phyloP scores from a whole-genome alignment of 2,888 invertebrate species.

The Drosophila koepferae region DNA sequence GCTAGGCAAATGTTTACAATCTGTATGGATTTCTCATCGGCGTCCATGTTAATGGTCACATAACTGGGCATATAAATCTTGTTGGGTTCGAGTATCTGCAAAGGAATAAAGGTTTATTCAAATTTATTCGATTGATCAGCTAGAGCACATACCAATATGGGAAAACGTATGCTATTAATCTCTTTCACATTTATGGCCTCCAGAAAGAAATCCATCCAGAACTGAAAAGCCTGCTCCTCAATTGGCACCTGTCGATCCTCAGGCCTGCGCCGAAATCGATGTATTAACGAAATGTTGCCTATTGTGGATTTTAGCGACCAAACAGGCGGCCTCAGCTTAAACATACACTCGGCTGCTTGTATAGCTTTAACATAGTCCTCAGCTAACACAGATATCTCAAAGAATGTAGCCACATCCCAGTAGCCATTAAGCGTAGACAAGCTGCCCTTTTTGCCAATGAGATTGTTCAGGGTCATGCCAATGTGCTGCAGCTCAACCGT shows the following conservation, averaged over 20 bases:
- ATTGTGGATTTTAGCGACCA: conserved; percentile 99
- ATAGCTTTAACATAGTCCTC: conserved; percentile 98
- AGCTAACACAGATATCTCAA: conserved; percentile 98
- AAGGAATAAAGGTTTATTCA: neutral
- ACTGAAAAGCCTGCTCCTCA: conserved; percentile 95
- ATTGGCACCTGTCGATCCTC: conserved; percentile 90
- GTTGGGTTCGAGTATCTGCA: conserved; percentile 93
- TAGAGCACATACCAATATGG: conserved; percentile 85
- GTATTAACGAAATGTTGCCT: conserved; percentile 97
- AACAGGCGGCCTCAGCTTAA: conserved; percentile 94
- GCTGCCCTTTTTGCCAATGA: conserved; percentile 99
- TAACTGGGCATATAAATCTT: conserved; percentile 98
- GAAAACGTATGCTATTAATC: conserved; percentile 94
- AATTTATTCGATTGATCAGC: neutral
- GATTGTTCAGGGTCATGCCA: conserved; percentile 97
- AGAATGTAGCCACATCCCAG: conserved; percentile 99
- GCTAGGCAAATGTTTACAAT: conserved; percentile 94
- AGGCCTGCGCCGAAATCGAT: conserved; percentile 93
- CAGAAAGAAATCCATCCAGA: conserved; percentile 99
- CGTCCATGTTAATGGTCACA: conserved; percentile 97
- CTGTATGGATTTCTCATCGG: conserved; percentile 96
- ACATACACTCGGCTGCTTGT: conserved; percentile 98
- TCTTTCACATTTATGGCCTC: conserved; percentile 95
- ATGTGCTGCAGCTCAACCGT: conserved; percentile 96
- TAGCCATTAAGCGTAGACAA: conserved; percentile 96